Evolutionary conservation across 2,888 invertebrate species (phyloP).

Genomic region (Plusia festucae): DNA sequence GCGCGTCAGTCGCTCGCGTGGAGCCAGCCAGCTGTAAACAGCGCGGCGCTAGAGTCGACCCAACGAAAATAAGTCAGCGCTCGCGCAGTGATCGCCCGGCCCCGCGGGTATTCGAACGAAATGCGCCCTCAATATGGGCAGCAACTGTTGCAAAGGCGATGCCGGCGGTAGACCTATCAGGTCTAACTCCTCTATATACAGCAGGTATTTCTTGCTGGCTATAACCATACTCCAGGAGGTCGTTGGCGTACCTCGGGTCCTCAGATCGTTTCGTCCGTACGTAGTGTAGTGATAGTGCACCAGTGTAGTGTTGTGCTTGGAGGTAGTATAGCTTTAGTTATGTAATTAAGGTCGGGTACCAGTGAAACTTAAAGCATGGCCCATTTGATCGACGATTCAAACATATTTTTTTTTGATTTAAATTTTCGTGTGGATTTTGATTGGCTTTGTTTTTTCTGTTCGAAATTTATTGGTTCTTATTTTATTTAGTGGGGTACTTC

Average conservation of each 20-base stretch:
- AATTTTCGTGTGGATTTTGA: constrained; percentile 36
- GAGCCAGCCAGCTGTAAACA: constrained; percentile 62
- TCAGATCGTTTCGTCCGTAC: constrained; percentile 75
- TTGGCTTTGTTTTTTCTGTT: constrained; percentile 34
- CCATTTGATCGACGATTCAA: constrained; percentile 39
- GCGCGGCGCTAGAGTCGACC: constrained; percentile 75
- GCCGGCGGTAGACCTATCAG: constrained; percentile 83
- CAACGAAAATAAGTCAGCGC: constrained; percentile 77
- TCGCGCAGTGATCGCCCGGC: constrained; percentile 79
- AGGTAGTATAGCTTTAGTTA: constrained; percentile 56
- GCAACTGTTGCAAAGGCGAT: constrained; percentile 90
- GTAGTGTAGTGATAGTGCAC: constrained; percentile 68
- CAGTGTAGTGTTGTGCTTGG: constrained; percentile 63
- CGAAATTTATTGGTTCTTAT: constrained; percentile 32
- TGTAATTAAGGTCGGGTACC: constrained; percentile 49
- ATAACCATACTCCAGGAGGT: constrained; percentile 77
- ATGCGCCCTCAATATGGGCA: constrained; percentile 88
- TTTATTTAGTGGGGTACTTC: constrained; percentile 17
- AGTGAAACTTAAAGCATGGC: constrained; percentile 48
- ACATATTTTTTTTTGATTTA: constrained; percentile 40
- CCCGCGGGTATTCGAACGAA: constrained; percentile 78
- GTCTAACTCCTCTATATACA: constrained; percentile 85
- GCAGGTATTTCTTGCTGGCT: constrained; percentile 85
- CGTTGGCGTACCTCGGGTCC: constrained; percentile 77
- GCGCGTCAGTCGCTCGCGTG: constrained; percentile 49